phyloP scores from a whole-genome alignment of 2,888 invertebrate genomes.

The Teleiodes luculella region DNA sequence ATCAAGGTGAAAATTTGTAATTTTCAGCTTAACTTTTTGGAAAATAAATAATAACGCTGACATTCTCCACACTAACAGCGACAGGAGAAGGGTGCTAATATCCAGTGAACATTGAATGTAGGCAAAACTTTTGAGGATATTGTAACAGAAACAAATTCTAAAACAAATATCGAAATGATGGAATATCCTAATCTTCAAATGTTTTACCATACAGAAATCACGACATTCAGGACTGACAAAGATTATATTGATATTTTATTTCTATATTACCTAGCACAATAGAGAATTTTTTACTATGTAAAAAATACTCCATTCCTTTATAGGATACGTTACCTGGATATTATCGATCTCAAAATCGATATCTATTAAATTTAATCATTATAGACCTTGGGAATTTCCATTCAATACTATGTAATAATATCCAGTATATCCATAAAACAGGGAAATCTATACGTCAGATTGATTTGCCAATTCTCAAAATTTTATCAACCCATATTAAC shows the following conservation, averaged over 20 bases:
- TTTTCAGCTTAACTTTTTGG: conserved; percentile 36
- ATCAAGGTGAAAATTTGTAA: conserved; percentile 38
- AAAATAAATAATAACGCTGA: conserved; percentile 43
- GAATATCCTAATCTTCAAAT: conserved; percentile 44
- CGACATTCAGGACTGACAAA: conserved; percentile 58
- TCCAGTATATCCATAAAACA: too few relatives aligned
- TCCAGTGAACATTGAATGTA: conserved; percentile 57
- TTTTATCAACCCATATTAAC: too few relatives aligned
- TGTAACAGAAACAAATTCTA: too few relatives aligned
- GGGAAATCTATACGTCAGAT: too few relatives aligned
- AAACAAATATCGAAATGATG: too few relatives aligned
- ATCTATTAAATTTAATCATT: too few relatives aligned
- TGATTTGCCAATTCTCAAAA: background rate
- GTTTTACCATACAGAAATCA: conserved; percentile 51
- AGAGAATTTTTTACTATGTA: background rate
- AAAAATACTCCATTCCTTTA: too few relatives aligned
- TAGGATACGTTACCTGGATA: background rate
- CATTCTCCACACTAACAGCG: conserved; percentile 71
- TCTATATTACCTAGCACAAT: background rate
- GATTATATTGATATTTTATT: conserved; percentile 28
- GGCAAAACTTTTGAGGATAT: conserved; percentile 42
- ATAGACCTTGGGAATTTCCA: too few relatives aligned
- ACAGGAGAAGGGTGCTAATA: conserved; percentile 70
- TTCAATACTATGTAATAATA: too few relatives aligned
- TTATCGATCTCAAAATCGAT: background rate